A percentile compares a stretch with the other conserved stretches of the same genome.
Conservation (phyloP, 1,140 invertebrate genomes). For the Drosophila lacteicornis region DNA sequence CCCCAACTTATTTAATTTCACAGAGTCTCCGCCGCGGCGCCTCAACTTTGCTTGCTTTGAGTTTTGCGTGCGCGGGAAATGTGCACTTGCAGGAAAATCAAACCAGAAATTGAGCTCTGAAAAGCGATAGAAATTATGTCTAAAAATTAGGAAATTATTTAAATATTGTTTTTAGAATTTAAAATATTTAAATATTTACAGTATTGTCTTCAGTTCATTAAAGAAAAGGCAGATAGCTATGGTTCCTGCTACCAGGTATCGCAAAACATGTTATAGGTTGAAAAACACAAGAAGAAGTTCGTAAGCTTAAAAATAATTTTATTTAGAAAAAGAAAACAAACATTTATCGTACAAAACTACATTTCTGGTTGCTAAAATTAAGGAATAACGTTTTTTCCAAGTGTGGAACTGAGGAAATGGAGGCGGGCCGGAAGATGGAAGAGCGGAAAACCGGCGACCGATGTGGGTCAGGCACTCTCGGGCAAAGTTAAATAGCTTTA, state of each 20-base stretch:
- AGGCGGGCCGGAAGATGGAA: slow-evolving; percentile 1
- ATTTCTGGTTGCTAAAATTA: too few relatives aligned
- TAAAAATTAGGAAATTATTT: neutral
- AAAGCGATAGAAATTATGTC: neutral
- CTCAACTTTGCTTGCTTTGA: slow-evolving; percentile 50
- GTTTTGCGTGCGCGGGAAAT: slow-evolving; percentile 44
- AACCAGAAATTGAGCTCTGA: neutral
- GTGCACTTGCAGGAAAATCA: slow-evolving; percentile 16
- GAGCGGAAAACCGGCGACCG: slow-evolving; percentile 15
- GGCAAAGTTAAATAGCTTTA: slow-evolving; percentile 56
- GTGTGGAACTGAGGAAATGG: slow-evolving; percentile 1
- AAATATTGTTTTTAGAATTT: neutral
- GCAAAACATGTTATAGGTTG: neutral
- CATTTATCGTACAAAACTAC: too few relatives aligned
- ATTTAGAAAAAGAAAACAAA: accelerated
- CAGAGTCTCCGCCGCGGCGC: slow-evolving; percentile 43
- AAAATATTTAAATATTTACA: neutral
- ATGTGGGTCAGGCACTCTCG: slow-evolving; percentile 23
- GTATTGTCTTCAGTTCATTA: neutral
- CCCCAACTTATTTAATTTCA: slow-evolving; percentile 80
- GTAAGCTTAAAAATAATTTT: neutral
- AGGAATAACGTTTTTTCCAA: neutral
- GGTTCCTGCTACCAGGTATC: too few relatives aligned
- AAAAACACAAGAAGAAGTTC: neutral
- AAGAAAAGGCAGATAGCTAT: too few relatives aligned